Percentiles rank a stretch among this genome's conserved stretches.
phyloP scores from a whole-genome alignment of 2,797 vertebrate species.

The Sternotherus odoratus region DNA sequence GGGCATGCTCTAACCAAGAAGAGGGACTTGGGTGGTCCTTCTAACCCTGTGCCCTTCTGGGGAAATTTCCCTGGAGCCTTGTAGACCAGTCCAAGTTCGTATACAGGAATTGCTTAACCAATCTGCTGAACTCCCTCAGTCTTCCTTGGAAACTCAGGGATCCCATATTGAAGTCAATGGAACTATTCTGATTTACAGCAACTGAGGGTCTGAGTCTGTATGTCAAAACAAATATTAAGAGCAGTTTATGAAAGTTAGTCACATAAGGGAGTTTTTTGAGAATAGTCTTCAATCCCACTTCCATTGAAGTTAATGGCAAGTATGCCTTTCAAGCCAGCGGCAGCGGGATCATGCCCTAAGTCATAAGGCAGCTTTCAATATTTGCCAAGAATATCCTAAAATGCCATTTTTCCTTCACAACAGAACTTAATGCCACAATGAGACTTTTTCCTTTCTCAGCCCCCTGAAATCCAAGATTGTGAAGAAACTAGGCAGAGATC shows the following conservation, averaged over 20 bases:
- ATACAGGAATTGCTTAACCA: not conserved
- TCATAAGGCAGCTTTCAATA: constrained; percentile 22
- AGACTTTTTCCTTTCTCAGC: constrained; percentile 54
- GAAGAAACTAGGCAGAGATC: constrained; percentile 77
- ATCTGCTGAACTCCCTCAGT: not conserved
- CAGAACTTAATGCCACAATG: constrained; percentile 40
- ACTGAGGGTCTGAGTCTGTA: not conserved
- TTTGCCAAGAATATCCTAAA: constrained; percentile 26
- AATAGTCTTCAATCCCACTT: not conserved
- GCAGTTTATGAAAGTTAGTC: not conserved
- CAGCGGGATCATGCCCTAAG: not conserved
- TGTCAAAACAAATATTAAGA: not conserved
- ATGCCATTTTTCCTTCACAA: not conserved
- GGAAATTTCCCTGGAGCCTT: not conserved
- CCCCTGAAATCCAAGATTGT: constrained; percentile 61
- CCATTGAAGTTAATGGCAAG: not conserved
- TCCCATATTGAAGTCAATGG: not conserved
- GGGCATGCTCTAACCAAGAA: not conserved
- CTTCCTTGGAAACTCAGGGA: not conserved
- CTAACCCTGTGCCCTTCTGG: not conserved
- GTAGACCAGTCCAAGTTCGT: not conserved
- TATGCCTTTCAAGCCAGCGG: not conserved
- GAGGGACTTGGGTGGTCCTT: not conserved
- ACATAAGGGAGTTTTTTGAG: not conserved
- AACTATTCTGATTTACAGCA: not conserved